phyloP scores from a whole-genome alignment of 2,888 invertebrate species.

The Aricia artaxerxes region DNA sequence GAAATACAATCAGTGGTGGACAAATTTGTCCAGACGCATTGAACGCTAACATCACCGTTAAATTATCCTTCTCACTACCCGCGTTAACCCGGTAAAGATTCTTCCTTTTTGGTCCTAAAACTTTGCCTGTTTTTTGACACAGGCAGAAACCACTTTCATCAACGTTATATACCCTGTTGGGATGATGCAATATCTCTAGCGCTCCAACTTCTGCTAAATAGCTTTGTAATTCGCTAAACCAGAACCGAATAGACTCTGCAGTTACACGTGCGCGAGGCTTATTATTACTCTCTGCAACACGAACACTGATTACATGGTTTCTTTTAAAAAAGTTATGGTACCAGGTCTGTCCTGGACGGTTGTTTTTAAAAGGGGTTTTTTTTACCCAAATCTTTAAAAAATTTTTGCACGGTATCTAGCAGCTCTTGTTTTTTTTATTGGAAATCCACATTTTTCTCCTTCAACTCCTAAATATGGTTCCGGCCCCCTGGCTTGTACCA shows the following conservation, averaged over 20 bases:
- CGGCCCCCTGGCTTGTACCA: neutral
- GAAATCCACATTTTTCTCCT: slow-evolving; percentile 49
- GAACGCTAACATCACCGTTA: slow-evolving; percentile 44
- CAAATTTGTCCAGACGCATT: slow-evolving; percentile 36
- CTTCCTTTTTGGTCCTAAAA: slow-evolving; percentile 47
- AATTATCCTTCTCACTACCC: slow-evolving; percentile 44
- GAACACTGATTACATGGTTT: too few relatives aligned
- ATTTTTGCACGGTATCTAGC: too few relatives aligned
- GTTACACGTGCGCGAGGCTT: too few relatives aligned
- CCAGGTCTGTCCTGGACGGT: too few relatives aligned
- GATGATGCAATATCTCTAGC: neutral
- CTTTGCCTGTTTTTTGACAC: slow-evolving; percentile 46
- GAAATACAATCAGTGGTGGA: slow-evolving; percentile 36
- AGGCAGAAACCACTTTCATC: slow-evolving; percentile 40
- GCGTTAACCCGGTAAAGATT: slow-evolving; percentile 44
- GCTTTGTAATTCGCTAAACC: too few relatives aligned
- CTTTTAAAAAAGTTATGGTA: too few relatives aligned
- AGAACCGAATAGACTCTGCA: too few relatives aligned
- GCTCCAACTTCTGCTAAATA: slow-evolving; percentile 12
- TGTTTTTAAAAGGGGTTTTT: too few relatives aligned
- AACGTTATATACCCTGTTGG: neutral
- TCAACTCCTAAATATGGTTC: neutral
- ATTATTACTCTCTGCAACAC: too few relatives aligned
- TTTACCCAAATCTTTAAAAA: too few relatives aligned
- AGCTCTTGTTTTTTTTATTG: slow-evolving; percentile 42